Base-by-base conservation (phyloP, 2,888 invertebrate genomes). In the Galerucella calmariensis region DNA sequence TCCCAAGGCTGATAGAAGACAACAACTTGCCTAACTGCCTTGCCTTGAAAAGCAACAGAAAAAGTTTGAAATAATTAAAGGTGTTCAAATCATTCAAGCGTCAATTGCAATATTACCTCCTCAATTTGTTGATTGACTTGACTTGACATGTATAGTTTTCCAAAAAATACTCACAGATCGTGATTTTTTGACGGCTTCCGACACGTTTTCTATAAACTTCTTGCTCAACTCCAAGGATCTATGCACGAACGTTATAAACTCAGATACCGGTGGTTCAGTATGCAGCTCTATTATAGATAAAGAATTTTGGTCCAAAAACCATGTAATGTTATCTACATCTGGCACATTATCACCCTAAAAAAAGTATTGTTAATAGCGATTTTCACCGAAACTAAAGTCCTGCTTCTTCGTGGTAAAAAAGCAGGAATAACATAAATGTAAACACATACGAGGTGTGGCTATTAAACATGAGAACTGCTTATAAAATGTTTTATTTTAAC, bases 291-390 rank as follows among this genome's bases (percentile, higher is more conserved):
- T 90, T 1, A 95, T 88, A 56, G 93, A 90, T 79, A 91, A 90
- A 0, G 93, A 91, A 76, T 94, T 91, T 83, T 93, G 93, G 11
- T 92, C 91, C n/a, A 96, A 87, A 11, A 95, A 88, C 94, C 94
- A 95, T 0, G 92, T 91, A 72, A 95, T 87, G 79, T 93, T 92
- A 44, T 94, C 93, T 0, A 91, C 92, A 86, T 94, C 93, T 58
- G 90, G 89, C 20, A 93, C 87, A 27, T 94, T 94, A 83, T 93
- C 92, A 77, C 91, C 89, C 92, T 92, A 84, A 70, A 88, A 85
- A 76, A 78, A 5, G 14, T 48, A 12, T 12, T 12, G 48, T 48
- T 48, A 12, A 48, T 48, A 35, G 35, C 35, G 6, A 35, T 35
- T 35, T 35, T 35, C 35, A 35, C 6, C 35, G 35, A 35, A 35